Base-by-base conservation (phyloP, 2,888 invertebrate species). In the Aphodius granarius region DNA sequence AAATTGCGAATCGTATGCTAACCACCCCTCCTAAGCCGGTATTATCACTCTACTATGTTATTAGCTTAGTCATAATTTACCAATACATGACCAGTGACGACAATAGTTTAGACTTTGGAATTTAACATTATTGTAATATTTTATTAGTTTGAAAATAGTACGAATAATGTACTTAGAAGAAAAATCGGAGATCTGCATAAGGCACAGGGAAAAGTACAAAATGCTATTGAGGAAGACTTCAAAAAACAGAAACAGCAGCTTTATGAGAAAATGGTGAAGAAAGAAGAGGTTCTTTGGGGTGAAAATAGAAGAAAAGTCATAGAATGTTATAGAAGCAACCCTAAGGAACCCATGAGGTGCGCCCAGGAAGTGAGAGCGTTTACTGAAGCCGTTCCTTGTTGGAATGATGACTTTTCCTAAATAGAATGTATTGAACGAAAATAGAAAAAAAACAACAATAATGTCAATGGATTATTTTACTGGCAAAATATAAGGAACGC, bases 221-320 rank as follows among this genome's bases (percentile, higher is more conserved):
- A 22, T 5, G 68, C 20, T 4, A 20, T 68, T 6, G 19, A 68
- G 21, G 20, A 20, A 20, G 68, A 68, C 20, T 68, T 21, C 20
- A 22, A 19, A n/a, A 68, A 68, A 68, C 68, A 68, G 20, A 22
- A 68, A 68, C 18, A n/a, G 66, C 66, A 65, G 13, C 5, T 65
- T 17, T 65, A 65, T 15, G 66, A 65, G 15, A n/a, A n/a, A 65
- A 65, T 19, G 19, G 66, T 18, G 9, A 65, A 65, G 66, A 65
- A 19, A 16, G 71, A 63, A 71, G 63, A 43, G 9, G 23, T 62
- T 43, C 22, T 71, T 22, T 43, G 71, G 63, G 63, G 18, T 17
- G 23, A 71, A 6, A 71, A 23, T 71, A 71, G 19, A 63, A 22
- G 71, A 13, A 15, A 43, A 71, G 18, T 63, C 6, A 18, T 71